Base-by-base conservation (phyloP, 1,140 invertebrate species). In the Pseudobourletiella spinata region DNA sequence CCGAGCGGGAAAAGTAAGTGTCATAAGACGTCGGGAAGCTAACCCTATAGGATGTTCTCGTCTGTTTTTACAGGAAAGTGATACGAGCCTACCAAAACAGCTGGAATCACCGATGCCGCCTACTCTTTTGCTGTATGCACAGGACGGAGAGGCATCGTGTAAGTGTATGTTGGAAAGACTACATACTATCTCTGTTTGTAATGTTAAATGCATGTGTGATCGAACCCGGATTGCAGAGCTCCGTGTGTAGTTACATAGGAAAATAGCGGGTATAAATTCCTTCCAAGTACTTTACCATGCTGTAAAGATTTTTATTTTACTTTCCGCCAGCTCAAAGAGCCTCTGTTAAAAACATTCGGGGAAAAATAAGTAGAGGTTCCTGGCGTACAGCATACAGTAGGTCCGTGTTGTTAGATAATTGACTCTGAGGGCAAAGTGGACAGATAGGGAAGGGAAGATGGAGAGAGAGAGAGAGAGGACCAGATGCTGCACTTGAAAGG, bases 11-110 rank as follows among this genome's bases (percentile, higher is more conserved):
- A n/a, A n/a, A n/a, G n/a, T n/a, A n/a, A n/a, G n/a, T n/a, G n/a
- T n/a, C n/a, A n/a, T n/a, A n/a, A n/a, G n/a, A n/a, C n/a, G n/a
- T n/a, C n/a, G n/a, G 8, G 32, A 39, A 39, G 32, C 8, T 11
- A 39, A 39, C 32, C 32, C 8, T 39, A 39, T 39, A 39, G n/a
- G n/a, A n/a, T n/a, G n/a, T 58, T 58, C n/a, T 46, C 4, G 3
- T 35, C 50, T 44, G 25, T 11, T 29, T 26, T 32, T 63, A 55
- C 39, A 92, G 89, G 71, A 92, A 92, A 80, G 89, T 92, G 2
- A 82, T 91, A 69, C 78, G 88, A 64, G 87, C 88, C 11, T 93
- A 93, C 76, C 87, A 93, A 76, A 87, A 91, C 71, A 91, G 88
- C 70, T 94, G 91, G 91, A 85, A 93, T 71, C 84, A 89, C 73